Conservation (phyloP, 2,113 vertebrate genomes). For the Emydocephalus ijimae region DNA sequence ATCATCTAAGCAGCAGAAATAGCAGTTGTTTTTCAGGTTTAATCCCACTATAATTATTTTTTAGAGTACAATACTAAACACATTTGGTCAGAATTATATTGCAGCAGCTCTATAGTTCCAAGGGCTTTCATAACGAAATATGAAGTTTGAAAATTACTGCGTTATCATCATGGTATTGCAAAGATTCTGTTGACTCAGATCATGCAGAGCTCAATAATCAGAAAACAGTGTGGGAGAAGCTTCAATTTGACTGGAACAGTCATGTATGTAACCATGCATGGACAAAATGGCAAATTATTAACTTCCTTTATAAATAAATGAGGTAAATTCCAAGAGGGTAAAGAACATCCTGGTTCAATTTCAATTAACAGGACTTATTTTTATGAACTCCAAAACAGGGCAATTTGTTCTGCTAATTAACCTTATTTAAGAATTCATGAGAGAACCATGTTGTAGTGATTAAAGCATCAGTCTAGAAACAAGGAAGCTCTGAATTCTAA, state of each 20-base stretch:
- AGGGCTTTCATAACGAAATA: neutral
- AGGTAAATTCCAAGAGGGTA: neutral
- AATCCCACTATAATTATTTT: neutral
- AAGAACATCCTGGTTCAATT: neutral
- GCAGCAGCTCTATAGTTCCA: neutral
- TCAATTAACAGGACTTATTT: neutral
- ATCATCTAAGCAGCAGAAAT: neutral
- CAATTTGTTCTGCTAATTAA: neutral
- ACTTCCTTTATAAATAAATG: neutral
- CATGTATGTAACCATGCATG: neutral
- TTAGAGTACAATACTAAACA: neutral
- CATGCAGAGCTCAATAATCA: neutral
- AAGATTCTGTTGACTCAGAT: neutral
- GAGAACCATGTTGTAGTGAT: neutral
- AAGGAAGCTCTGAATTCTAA: neutral
- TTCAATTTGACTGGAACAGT: neutral
- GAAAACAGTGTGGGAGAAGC: neutral
- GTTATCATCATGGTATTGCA: neutral
- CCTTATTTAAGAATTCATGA: neutral
- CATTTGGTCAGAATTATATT: neutral
- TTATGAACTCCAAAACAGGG: neutral
- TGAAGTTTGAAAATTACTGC: neutral
- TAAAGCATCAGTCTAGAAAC: neutral
- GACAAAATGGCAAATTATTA: neutral
- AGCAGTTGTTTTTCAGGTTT: neutral